phyloP scores from a whole-genome alignment of 2,888 invertebrate species.

The Anthophora plumipes region DNA sequence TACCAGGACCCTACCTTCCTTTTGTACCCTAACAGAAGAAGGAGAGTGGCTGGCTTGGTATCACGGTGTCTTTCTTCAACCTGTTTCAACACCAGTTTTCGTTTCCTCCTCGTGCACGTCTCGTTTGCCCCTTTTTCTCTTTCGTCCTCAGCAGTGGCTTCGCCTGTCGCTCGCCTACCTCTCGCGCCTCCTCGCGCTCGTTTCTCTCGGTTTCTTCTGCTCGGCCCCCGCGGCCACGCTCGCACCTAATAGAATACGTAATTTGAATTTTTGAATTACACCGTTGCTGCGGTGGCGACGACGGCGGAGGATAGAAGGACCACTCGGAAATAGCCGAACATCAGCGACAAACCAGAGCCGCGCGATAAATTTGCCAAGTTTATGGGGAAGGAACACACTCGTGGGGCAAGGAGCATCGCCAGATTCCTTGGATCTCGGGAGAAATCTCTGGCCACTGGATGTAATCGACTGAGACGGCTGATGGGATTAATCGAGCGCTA shows the following conservation, averaged over 20 bases:
- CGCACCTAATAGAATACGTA: slow-evolving; percentile 83
- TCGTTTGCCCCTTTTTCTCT: slow-evolving; percentile 14
- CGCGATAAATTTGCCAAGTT: slow-evolving; percentile 77
- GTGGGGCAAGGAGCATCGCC: too few relatives aligned
- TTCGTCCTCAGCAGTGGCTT: slow-evolving; percentile 32
- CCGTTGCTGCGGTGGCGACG: slow-evolving; percentile 32
- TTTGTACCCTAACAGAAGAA: slow-evolving; percentile 72
- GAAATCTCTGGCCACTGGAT: slow-evolving; percentile 35
- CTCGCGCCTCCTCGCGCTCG: slow-evolving; percentile 31
- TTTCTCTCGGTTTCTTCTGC: slow-evolving; percentile 39
- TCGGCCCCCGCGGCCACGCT: slow-evolving; percentile 60
- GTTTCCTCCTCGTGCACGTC: not conserved
- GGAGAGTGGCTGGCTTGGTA: slow-evolving; percentile 53
- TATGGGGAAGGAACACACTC: slow-evolving; percentile 55
- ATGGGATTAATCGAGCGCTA: slow-evolving; percentile 36
- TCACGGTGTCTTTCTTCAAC: slow-evolving; percentile 37
- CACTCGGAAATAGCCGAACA: slow-evolving; percentile 43
- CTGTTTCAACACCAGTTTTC: not conserved
- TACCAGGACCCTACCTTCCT: slow-evolving; percentile 74
- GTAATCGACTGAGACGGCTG: slow-evolving; percentile 33
- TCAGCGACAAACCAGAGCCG: slow-evolving; percentile 62
- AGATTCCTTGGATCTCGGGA: slow-evolving; percentile 23
- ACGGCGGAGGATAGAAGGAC: slow-evolving; percentile 14
- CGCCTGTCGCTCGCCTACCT: not conserved
- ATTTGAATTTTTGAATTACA: slow-evolving; percentile 80